These are phyloP conservation scores for Bucco capensis DNA, from an alignment of 2,113 vertebrate species.

Conservation along the genomic window DNA sequence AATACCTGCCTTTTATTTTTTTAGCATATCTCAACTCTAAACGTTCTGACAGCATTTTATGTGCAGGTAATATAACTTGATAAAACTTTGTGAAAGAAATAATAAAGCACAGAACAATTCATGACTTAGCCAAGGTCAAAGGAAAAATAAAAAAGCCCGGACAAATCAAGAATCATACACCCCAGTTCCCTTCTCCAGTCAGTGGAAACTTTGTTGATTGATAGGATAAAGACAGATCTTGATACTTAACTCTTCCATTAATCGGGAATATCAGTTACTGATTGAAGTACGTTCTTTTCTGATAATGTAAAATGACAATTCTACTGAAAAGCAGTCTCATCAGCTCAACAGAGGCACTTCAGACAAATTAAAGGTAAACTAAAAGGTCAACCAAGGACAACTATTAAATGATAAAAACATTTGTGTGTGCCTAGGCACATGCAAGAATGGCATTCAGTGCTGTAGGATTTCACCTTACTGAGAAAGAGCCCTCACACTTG, in stretches of 20 bases:
- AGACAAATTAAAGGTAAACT: not conserved
- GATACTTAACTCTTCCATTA: not conserved
- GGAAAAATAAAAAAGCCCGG: not conserved
- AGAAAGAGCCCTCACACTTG: not conserved
- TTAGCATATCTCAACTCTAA: not conserved
- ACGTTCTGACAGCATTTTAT: not conserved
- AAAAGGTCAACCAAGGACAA: slow-evolving; percentile 22
- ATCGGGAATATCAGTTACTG: not conserved
- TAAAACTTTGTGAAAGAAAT: not conserved
- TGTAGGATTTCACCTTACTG: not conserved
- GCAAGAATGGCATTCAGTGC: not conserved
- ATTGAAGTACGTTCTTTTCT: not conserved
- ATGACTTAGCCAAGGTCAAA: not conserved
- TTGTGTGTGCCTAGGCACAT: not conserved
- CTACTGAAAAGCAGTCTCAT: not conserved
- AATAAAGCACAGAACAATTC: not conserved
- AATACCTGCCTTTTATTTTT: not conserved
- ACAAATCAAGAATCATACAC: not conserved
- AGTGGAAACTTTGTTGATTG: not conserved
- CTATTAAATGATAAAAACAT: not conserved
- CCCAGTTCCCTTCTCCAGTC: not conserved
- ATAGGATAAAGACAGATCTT: not conserved
- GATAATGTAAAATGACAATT: not conserved
- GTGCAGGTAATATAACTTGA: not conserved
- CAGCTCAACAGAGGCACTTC: not conserved